Base-by-base conservation (phyloP, 2,797 vertebrate genomes). In the Semaprochilodus insignis region DNA sequence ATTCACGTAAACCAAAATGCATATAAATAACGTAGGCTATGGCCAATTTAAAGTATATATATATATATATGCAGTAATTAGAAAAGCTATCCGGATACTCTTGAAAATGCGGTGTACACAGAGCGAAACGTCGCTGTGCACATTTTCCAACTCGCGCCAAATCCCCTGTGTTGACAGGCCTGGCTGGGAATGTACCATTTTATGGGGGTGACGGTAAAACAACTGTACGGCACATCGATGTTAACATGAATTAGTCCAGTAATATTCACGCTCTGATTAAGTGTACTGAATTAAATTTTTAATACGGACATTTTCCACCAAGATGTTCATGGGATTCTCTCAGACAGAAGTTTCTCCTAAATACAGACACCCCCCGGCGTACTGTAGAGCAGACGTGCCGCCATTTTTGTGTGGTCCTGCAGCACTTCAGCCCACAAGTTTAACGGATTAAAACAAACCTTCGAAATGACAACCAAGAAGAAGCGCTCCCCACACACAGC, bases 391-490 rank as follows among this genome's bases (percentile, higher is more conserved):
- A 54, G 13, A 3, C 34, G 71, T 82, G 78, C 66, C 82, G 82
- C 85, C 87, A 85, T 85, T 83, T 80, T 27, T 81, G 27, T 6
- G 8, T 16, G 16, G 2, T 6, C 6, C 16, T 25, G 31, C 8
- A 13, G 44, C 16, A 1, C 6, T 13, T 7, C 21, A 19, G 13
- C 34, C 16, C n/a, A 36, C 13, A 36, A 40, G 0, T 23, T 27
- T 8, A 65, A 1, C 72, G 11, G 11, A 54, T 19, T 44, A 70
- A 40, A 55, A 44, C 25, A 48, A 8, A 13, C 5, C 21, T 1
- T 55, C 8, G 31, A 72, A 57, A 96, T 96, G 95, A 83, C 91
- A 0, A 81, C 91, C 13, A 94, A 93, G 86, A 94, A 94, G 94
- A 96, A 92, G 89, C 90, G 91, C 11, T 85, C 89, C 5, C 82